Conservation (phyloP, 2,888 invertebrate species). For the Orthosia gothica region DNA sequence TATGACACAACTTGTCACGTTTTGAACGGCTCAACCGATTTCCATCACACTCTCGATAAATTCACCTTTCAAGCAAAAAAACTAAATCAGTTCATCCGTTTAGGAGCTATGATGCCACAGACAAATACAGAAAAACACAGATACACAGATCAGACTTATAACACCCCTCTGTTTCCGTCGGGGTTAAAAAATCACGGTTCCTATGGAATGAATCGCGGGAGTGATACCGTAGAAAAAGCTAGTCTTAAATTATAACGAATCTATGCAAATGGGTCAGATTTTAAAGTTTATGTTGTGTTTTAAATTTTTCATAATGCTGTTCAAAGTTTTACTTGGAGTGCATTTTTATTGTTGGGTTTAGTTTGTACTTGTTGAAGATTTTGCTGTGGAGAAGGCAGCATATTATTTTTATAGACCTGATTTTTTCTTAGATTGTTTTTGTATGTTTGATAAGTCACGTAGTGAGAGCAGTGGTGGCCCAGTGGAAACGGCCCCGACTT, state of each 20-base stretch:
- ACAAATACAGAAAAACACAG: too few relatives aligned
- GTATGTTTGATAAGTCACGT: neutral
- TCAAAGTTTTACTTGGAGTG: conserved; percentile 38
- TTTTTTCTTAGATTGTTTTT: neutral
- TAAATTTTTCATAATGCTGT: conserved; percentile 55
- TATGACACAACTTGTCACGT: too few relatives aligned
- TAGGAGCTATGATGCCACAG: too few relatives aligned
- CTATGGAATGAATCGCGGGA: too few relatives aligned
- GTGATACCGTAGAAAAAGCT: neutral
- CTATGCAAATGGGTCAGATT: conserved; percentile 55
- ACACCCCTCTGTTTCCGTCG: too few relatives aligned
- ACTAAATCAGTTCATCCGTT: too few relatives aligned
- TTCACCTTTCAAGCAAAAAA: too few relatives aligned
- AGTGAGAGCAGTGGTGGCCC: too few relatives aligned
- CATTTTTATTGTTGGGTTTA: conserved; percentile 31
- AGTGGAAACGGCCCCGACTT: too few relatives aligned
- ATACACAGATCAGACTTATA: too few relatives aligned
- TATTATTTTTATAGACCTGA: neutral
- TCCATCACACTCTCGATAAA: too few relatives aligned
- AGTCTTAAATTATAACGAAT: conserved; percentile 47
- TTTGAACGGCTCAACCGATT: too few relatives aligned
- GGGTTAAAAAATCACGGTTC: neutral
- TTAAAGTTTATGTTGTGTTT: conserved; percentile 40
- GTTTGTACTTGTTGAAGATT: conserved; percentile 29
- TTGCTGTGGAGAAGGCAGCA: neutral